Percentiles rank a stretch among this genome's conserved stretches.
phyloP scores from a whole-genome alignment of 2,797 vertebrate genomes.

The Pachyuromys duprasi region DNA sequence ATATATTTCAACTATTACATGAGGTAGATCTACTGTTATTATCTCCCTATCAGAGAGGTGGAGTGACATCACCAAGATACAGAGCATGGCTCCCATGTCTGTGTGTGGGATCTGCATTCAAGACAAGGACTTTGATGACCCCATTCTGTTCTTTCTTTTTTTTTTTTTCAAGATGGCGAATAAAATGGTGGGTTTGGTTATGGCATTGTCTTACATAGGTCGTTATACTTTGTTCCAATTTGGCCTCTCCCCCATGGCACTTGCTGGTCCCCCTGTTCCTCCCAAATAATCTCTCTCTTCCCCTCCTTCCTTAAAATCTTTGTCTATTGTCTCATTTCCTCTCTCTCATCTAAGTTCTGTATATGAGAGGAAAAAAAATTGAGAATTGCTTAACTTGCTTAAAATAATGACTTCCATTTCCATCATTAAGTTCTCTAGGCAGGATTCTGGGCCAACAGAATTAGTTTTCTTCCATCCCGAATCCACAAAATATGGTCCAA shows the following conservation, averaged over 20 bases:
- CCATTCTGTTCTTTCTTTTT: background rate
- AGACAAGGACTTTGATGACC: background rate
- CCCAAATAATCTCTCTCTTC: background rate
- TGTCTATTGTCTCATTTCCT: background rate
- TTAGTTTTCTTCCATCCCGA: background rate
- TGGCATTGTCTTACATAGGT: background rate
- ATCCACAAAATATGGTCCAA: background rate
- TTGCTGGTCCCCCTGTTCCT: background rate
- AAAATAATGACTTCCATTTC: background rate
- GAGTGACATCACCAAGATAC: background rate
- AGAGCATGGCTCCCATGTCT: background rate
- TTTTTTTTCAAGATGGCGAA: background rate
- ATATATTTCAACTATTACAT: background rate
- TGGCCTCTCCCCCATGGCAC: background rate
- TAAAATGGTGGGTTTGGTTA: background rate
- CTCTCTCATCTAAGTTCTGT: background rate
- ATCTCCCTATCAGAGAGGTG: constrained; percentile 25
- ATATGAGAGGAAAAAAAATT: background rate
- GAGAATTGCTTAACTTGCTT: background rate
- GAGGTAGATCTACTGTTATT: background rate
- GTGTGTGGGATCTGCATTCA: background rate
- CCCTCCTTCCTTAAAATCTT: background rate
- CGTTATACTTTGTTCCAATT: background rate
- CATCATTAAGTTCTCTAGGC: background rate
- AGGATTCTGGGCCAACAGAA: background rate